Evolutionary conservation across 2,797 vertebrate species (phyloP).

Genomic region (Crax fasciolata): DNA sequence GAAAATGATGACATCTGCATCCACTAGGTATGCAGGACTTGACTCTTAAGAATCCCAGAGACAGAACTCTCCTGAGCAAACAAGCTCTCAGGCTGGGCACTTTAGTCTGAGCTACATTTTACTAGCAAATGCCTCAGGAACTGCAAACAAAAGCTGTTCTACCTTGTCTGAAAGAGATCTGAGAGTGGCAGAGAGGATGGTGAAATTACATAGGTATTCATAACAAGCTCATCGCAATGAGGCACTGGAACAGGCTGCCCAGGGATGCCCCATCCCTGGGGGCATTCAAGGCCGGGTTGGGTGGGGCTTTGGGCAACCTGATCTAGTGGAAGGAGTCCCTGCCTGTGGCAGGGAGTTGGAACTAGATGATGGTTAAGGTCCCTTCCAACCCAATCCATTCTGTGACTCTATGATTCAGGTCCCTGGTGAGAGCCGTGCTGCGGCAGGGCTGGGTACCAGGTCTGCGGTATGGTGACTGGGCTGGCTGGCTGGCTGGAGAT

Average conservation of each 20-base stretch:
- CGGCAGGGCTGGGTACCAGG: not conserved
- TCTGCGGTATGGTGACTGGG: not conserved
- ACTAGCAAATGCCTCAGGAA: not conserved
- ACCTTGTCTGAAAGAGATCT: not conserved
- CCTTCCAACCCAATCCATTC: not conserved
- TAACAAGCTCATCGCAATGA: not conserved
- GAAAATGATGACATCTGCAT: not conserved
- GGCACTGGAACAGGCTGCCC: not conserved
- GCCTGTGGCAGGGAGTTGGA: not conserved
- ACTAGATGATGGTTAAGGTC: not conserved
- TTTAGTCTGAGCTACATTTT: not conserved
- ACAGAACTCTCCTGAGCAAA: not conserved
- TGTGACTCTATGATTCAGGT: not conserved
- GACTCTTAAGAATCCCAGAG: not conserved
- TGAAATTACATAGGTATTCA: not conserved
- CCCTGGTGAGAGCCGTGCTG: not conserved
- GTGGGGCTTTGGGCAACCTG: not conserved
- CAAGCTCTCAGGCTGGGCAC: not conserved
- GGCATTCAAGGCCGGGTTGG: not conserved
- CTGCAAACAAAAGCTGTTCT: not conserved
- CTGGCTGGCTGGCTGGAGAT: accelerated
- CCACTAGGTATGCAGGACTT: not conserved
- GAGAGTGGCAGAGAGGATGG: not conserved
- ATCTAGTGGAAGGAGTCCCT: not conserved
- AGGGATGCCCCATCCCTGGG: not conserved